These are phyloP conservation scores for Oxygymnocypris stewartii DNA, from an alignment of 2,113 vertebrate genomes.

Conservation along the genomic window DNA sequence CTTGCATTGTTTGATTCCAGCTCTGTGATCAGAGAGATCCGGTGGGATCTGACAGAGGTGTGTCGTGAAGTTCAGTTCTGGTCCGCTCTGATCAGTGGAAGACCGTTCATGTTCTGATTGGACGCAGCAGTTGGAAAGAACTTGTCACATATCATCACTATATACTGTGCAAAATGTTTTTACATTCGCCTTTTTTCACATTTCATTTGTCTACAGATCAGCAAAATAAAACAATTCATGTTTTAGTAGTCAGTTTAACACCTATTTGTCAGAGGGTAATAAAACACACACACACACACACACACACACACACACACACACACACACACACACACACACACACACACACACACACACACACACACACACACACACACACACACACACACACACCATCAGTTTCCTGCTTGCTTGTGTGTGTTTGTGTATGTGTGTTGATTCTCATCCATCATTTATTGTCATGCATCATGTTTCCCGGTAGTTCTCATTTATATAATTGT, in stretches of 20 bases:
- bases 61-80: not conserved
- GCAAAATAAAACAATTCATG: not conserved
- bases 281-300: too few relatives aligned
- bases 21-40: not conserved
- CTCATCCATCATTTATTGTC: not conserved
- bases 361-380: too few relatives aligned
- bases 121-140: not conserved
- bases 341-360: too few relatives aligned
- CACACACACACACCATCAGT: not conserved
- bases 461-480: not conserved
- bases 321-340: too few relatives aligned
- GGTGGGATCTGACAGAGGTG: not conserved
- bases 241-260: not conserved
- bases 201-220: not conserved
- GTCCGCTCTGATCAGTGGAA: not conserved
- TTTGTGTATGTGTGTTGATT: not conserved
- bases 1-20: not conserved
- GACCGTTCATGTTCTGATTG: not conserved
- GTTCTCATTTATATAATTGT: not conserved
- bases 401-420: not conserved
- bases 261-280: too few relatives aligned
- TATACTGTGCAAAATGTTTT: not conserved
- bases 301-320: too few relatives aligned
- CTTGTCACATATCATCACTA: slow-evolving; percentile 5
- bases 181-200: not conserved